Evolutionary conservation across 2,797 vertebrate species (phyloP), one percentile per base, ranked within the genome.

Genomic region (Pseudotriccus pelzelni): DNA sequence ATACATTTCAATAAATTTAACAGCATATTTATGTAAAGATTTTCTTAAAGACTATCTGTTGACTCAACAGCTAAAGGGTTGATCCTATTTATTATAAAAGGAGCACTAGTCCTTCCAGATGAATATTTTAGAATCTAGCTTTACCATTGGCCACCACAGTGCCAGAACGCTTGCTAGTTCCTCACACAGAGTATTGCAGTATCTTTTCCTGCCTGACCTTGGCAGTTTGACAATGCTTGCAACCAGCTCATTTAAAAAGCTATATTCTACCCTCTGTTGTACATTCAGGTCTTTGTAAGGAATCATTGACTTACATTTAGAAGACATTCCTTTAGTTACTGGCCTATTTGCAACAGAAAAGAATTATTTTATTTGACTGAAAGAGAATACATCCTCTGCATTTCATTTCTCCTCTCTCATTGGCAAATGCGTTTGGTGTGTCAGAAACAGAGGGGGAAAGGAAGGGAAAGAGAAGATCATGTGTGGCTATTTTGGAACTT

Each of bases 141-240:
- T 87, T 88, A 50, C 11, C 3, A 4, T 14, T 23, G 30, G 15
- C 36, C 0, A 0, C 19, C 25, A 30, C 55, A 30, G 25, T 46
- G n/a, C 37, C 58, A 67, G 34, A 56, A 62, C 12, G n/a, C 34
- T 43, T 10, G 12, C 24, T 53, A 55, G 62, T 49, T 28, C 36
- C 24, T 74, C 28, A 43, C 0, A 0, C 4, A n/a, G 27, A 52
- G 24, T 66, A 53, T 7, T 39, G 21, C 13, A n/a, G 28, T 18
- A 20, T 8, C 17, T 66, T 78, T 50, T 56, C 46, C n/a, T 70
- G 52, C 46, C n/a, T 66, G 58, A 50, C 9, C 28, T 63, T 79
- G 79, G 21, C n/a, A 59, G 50, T 53, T 39, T 55, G 23, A 55
- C 19, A 50, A 22, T 41, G 21, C 44, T 79, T 2, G 0, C 24